Evolutionary conservation across 2,797 vertebrate species (phyloP).

Genomic region (Oreochromis grahami): DNA sequence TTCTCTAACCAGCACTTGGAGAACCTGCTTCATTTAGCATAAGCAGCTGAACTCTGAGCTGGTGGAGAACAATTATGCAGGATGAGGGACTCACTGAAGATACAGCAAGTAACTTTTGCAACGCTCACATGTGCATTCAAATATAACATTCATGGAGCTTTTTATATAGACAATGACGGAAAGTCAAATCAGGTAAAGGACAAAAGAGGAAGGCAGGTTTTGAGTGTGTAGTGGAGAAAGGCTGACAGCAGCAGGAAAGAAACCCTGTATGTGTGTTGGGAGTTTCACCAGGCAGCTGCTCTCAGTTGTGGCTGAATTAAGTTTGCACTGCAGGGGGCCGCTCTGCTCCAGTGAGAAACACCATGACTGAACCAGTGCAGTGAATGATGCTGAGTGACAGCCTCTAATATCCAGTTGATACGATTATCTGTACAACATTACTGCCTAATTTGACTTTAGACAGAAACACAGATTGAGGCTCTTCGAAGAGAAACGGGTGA

Average conservation of each 20-base stretch:
- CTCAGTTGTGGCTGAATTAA: conserved; percentile 25
- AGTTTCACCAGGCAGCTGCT: conserved; percentile 30
- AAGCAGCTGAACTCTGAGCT: neutral
- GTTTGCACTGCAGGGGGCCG: neutral
- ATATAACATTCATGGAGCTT: fast-evolving
- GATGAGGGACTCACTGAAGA: neutral
- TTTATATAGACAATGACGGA: neutral
- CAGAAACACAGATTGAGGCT: neutral
- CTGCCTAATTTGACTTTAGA: conserved; percentile 8
- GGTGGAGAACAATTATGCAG: neutral
- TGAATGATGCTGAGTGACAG: neutral
- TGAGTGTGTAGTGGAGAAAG: neutral
- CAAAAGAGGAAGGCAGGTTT: neutral
- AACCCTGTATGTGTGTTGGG: neutral
- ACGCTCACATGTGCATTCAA: neutral
- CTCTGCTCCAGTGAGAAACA: neutral
- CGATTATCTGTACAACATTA: neutral
- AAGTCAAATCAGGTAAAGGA: neutral
- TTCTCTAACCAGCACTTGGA: neutral
- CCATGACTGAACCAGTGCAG: neutral
- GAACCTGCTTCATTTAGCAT: fast-evolving
- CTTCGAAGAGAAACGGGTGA: fast-evolving
- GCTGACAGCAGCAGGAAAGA: conserved; percentile 5
- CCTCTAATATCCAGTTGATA: neutral
- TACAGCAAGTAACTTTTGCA: fast-evolving